Conservation (phyloP, 2,797 vertebrate genomes). For the Melopsittacus undulatus region DNA sequence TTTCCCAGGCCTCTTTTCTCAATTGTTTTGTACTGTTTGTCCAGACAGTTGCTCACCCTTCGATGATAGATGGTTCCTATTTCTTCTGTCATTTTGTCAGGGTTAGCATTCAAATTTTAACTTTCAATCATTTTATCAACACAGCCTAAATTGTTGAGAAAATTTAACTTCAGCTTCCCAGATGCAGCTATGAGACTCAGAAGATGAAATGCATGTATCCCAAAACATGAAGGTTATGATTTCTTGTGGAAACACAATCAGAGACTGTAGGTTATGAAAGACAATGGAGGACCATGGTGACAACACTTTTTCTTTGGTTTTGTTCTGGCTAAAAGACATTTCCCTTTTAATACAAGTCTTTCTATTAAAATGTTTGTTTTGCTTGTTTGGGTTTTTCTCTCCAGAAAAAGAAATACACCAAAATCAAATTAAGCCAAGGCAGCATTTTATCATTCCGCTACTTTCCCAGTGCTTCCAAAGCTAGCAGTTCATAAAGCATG, state of each 20-base stretch:
- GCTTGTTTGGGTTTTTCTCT: background rate
- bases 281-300: background rate
- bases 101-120: background rate
- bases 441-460: background rate
- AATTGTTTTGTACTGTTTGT: background rate
- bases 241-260: background rate
- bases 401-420: background rate
- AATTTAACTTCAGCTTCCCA: background rate
- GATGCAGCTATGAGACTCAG: background rate
- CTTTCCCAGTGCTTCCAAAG: background rate
- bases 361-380: background rate
- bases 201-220: rapidly evolving
- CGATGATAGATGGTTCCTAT: background rate
- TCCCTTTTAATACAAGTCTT: background rate
- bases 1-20: background rate
- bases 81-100: background rate
- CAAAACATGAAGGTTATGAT: background rate
- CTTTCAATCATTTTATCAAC: background rate
- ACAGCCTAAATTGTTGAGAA: background rate
- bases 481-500: background rate
- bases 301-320: background rate
- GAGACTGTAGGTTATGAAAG: background rate
- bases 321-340: background rate
- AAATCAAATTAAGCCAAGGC: background rate
- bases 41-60: background rate